These are phyloP conservation scores for Planococcus citri DNA, from an alignment of 1,140 invertebrate species.

Conservation along the genomic window DNA sequence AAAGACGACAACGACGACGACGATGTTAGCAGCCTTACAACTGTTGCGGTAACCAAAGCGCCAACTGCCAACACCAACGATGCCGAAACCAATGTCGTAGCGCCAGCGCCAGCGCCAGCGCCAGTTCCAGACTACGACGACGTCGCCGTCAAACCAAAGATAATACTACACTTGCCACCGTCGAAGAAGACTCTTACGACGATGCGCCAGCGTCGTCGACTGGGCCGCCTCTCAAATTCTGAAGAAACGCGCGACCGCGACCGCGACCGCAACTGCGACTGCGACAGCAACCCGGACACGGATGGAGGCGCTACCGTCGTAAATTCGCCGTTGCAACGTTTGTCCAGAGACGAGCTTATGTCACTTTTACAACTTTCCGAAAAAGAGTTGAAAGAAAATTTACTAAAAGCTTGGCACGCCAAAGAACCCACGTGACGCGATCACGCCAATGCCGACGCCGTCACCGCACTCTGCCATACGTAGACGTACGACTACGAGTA, in stretches of 20 bases:
- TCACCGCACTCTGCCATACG: background rate
- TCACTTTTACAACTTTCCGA: slow-evolving; percentile 25
- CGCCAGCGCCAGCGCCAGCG: background rate
- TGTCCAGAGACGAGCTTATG: slow-evolving; percentile 25
- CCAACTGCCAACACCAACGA: background rate
- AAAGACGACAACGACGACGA: background rate
- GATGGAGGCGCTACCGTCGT: background rate
- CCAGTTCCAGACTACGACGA: background rate
- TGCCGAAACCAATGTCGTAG: background rate
- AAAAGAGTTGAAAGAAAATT: slow-evolving; percentile 25
- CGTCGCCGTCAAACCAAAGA: background rate
- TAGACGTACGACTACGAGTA: background rate
- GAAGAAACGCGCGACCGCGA: background rate
- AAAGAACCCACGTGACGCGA: slow-evolving; percentile 27
- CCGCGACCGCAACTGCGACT: background rate
- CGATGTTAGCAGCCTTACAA: no score
- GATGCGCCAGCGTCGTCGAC: background rate
- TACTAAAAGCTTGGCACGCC: slow-evolving; percentile 25
- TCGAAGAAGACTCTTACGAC: background rate
- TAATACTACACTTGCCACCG: background rate
- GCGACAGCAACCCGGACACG: background rate
- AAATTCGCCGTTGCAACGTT: slow-evolving; percentile 21
- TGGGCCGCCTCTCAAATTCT: no score
- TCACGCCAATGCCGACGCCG: background rate
- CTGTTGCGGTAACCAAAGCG: background rate